phyloP scores from a whole-genome alignment of 92 coral and sea anemone species.

The Heliopora coerulea region DNA sequence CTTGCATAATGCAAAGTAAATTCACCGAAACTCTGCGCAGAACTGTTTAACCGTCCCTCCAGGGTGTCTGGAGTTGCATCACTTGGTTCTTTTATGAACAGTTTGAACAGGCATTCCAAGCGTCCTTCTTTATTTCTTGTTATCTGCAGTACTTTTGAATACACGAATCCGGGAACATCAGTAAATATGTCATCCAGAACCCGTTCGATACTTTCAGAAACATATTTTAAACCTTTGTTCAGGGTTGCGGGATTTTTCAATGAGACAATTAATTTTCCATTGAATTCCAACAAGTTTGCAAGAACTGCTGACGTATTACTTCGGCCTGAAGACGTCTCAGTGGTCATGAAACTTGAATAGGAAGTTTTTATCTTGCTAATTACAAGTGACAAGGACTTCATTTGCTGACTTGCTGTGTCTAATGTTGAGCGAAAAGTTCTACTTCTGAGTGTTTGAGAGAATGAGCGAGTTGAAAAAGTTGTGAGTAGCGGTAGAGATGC shows the following conservation, averaged over 20 bases:
- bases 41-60: neutral
- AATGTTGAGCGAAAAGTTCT: neutral
- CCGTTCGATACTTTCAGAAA: constrained; percentile 15
- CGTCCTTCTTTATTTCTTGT: neutral
- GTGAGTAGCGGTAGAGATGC: neutral
- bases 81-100: constrained; percentile 18
- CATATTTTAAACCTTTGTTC: neutral
- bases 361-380: neutral
- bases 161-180: neutral
- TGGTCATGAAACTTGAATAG: neutral
- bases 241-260: neutral
- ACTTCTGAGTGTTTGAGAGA: neutral
- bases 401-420: neutral
- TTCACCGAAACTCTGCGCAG: constrained; percentile 9
- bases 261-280: constrained; percentile 10
- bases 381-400: neutral
- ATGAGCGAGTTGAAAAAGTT: neutral
- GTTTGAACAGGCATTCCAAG: neutral
- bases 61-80: neutral
- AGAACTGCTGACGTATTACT: neutral
- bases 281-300: neutral
- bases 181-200: constrained; percentile 5
- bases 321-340: neutral
- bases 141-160: constrained; percentile 19
- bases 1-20: constrained; percentile 17